A percentile compares a stretch with the other conserved stretches of the same genome.
phyloP scores from a whole-genome alignment of 1,140 invertebrate species.

The Archegozetes longisetosus region DNA sequence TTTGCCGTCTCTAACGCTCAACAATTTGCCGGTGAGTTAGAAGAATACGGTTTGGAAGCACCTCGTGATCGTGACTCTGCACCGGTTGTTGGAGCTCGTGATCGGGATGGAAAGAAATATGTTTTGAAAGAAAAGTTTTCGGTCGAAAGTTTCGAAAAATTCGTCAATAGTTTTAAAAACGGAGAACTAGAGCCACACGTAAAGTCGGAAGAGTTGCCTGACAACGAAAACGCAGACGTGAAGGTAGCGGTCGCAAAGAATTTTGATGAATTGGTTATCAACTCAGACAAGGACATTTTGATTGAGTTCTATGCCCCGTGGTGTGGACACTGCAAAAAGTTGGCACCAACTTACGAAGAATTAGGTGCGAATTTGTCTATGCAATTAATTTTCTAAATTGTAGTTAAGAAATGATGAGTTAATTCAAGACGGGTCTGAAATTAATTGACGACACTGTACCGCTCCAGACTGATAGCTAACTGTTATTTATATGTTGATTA shows the following conservation, averaged over 20 bases:
- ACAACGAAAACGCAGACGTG: slow-evolving; percentile 58
- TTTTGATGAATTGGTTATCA: slow-evolving; percentile 83
- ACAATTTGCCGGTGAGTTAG: slow-evolving; percentile 80
- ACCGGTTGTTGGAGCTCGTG: slow-evolving; percentile 65
- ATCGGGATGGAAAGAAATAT: slow-evolving; percentile 72
- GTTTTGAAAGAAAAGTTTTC: slow-evolving; percentile 78
- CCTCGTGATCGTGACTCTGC: slow-evolving; percentile 56
- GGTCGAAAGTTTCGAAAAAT: slow-evolving; percentile 68
- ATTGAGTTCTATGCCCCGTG: slow-evolving; percentile 70
- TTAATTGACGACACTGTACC: background rate
- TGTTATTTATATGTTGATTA: background rate
- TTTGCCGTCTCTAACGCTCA: slow-evolving; percentile 85
- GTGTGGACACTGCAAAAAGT: slow-evolving; percentile 94
- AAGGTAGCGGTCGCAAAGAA: slow-evolving; percentile 89
- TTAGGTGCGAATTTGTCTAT: slow-evolving; percentile 54
- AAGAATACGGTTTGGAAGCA: slow-evolving; percentile 73
- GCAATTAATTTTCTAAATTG: slow-evolving; percentile 29
- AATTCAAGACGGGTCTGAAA: background rate
- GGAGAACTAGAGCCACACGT: slow-evolving; percentile 76
- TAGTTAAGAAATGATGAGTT: background rate
- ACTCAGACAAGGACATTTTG: slow-evolving; percentile 80
- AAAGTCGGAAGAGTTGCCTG: slow-evolving; percentile 87
- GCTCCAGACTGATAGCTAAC: background rate
- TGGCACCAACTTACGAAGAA: slow-evolving; percentile 85
- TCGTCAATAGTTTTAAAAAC: slow-evolving; percentile 65